Evolutionary conservation across 2,797 vertebrate species (phyloP).

Genomic region (Manis crassicaudata): DNA sequence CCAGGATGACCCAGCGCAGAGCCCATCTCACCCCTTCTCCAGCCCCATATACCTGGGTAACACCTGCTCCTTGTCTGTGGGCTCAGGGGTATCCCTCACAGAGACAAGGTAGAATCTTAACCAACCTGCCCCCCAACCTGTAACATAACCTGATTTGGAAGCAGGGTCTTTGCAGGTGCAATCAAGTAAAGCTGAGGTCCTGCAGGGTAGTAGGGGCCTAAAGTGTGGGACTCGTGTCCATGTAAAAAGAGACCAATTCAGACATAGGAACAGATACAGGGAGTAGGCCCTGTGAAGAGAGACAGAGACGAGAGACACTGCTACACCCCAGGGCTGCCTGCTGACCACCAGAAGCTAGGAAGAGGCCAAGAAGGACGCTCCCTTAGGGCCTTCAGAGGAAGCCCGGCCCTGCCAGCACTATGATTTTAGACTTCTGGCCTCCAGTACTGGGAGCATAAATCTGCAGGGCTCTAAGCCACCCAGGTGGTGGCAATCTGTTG

Average conservation of each 20-base stretch:
- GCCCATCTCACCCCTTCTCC: not conserved
- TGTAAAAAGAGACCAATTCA: not conserved
- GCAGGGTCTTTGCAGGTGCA: not conserved
- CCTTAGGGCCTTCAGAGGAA: not conserved
- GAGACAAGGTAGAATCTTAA: not conserved
- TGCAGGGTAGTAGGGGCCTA: not conserved
- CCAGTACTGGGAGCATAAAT: not conserved
- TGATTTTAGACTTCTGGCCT: not conserved
- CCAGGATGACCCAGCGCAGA: not conserved
- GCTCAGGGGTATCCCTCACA: not conserved
- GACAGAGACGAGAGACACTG: accelerated
- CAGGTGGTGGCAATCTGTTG: not conserved
- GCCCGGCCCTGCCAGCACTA: not conserved
- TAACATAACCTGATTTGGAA: not conserved
- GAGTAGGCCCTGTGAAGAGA: not conserved
- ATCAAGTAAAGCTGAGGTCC: not conserved
- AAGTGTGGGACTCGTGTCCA: not conserved
- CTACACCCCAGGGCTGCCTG: not conserved
- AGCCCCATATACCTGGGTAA: not conserved
- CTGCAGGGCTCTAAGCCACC: not conserved
- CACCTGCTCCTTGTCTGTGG: accelerated
- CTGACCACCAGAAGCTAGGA: not conserved
- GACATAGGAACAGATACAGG: not conserved
- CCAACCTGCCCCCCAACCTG: not conserved
- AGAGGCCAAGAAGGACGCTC: not conserved